Evolutionary conservation across 2,113 vertebrate genomes (phyloP).

Genomic region (Solea solea): DNA sequence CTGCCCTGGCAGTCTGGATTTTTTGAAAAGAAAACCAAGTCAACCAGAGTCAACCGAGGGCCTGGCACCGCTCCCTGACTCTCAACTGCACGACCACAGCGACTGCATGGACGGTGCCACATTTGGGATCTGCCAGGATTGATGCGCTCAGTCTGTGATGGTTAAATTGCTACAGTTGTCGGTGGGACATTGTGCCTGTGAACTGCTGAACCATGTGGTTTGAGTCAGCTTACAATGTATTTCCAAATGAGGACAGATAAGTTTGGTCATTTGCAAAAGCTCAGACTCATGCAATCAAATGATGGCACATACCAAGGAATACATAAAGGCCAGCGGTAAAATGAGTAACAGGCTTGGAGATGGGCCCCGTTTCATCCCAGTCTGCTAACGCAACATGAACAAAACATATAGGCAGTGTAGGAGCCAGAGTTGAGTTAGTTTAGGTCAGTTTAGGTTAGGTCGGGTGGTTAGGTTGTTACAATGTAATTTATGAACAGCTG

Average conservation of each 20-base stretch:
- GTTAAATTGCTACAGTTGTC: conserved; percentile 42
- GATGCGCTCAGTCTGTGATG: conserved; percentile 46
- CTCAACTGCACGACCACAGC: conserved; percentile 39
- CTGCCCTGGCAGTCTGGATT: neutral
- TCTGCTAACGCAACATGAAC: conserved; percentile 38
- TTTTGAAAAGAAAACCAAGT: conserved; percentile 43
- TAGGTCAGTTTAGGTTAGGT: no score
- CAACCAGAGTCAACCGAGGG: conserved; percentile 42
- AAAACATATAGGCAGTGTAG: conserved; percentile 38
- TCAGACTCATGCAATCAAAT: conserved; percentile 51
- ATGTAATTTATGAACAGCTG: no score
- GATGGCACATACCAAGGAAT: conserved; percentile 34
- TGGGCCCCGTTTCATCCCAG: conserved; percentile 36
- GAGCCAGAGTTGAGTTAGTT: no score
- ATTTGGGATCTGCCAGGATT: conserved; percentile 33
- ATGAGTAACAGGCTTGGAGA: conserved; percentile 37
- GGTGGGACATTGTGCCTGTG: conserved; percentile 33
- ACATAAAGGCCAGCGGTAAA: conserved; percentile 43
- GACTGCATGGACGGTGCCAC: conserved; percentile 36
- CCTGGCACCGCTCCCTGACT: conserved; percentile 51
- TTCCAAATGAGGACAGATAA: conserved; percentile 60
- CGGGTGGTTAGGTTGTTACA: no score
- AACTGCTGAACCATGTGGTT: conserved; percentile 39
- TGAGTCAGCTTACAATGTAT: conserved; percentile 32
- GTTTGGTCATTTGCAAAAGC: conserved; percentile 34